These are phyloP conservation scores for Bolborhynchus lineola DNA, from an alignment of 2,113 vertebrate genomes.

Conservation along the genomic window DNA sequence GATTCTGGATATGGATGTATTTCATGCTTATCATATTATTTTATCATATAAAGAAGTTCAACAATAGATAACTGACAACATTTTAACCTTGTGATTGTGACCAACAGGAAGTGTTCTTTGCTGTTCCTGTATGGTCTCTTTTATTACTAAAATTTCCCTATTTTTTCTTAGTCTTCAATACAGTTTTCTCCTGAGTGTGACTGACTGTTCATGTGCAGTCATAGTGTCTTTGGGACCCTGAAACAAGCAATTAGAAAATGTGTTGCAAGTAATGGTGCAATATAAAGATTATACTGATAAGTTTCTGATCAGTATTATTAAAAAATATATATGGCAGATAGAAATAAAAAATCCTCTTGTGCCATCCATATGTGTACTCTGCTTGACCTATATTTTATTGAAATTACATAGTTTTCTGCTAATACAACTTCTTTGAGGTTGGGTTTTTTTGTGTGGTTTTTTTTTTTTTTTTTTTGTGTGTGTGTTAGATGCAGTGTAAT, in stretches of 20 bases:
- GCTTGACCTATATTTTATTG: neutral
- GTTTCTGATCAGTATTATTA: neutral
- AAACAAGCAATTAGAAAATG: neutral
- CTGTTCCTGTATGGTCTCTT: neutral
- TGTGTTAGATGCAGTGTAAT: neutral
- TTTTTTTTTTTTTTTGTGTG: neutral
- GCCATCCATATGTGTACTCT: neutral
- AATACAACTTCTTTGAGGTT: neutral
- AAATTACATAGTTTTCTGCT: neutral
- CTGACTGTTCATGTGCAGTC: neutral
- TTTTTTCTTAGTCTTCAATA: neutral
- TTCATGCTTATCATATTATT: neutral
- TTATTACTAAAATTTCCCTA: neutral
- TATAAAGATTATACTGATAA: neutral
- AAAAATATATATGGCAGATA: neutral
- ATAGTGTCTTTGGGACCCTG: neutral
- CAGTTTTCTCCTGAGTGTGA: neutral
- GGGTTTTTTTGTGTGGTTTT: neutral
- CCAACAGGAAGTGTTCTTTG: neutral
- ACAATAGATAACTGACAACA: neutral
- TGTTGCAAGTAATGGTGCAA: neutral
- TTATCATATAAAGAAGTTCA: neutral
- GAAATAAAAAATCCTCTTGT: neutral
- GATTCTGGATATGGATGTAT: rapidly evolving
- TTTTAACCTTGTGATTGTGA: neutral